Conservation (phyloP, 2,888 invertebrate species). For the Andrena haemorrhoa region DNA sequence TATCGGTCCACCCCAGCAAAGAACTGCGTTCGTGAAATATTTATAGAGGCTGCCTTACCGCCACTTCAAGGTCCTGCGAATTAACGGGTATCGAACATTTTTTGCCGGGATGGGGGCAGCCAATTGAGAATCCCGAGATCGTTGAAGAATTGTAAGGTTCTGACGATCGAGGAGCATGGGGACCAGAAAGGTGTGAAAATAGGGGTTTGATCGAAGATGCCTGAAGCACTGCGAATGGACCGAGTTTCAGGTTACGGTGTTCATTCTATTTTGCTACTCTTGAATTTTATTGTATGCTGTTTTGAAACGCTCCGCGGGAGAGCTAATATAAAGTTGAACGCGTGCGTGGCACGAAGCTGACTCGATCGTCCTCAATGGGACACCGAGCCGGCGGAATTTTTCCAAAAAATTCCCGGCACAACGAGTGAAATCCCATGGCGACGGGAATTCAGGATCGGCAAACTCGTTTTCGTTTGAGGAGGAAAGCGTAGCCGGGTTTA, state of each 20-base stretch:
- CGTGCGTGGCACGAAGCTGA: not conserved
- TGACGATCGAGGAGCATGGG: too few relatives aligned
- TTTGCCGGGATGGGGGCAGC: not conserved
- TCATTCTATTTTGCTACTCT: not conserved
- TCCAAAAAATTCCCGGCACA: constrained; percentile 14
- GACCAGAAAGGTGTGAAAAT: not conserved
- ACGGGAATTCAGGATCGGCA: constrained; percentile 58
- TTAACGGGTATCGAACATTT: constrained; percentile 52
- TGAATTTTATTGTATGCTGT: not conserved
- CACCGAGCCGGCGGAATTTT: constrained; percentile 8
- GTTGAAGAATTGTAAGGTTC: not conserved
- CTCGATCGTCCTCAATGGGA: not conserved
- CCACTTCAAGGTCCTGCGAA: constrained; percentile 46
- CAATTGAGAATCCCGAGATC: too few relatives aligned
- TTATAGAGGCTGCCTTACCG: constrained; percentile 72
- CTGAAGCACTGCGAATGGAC: not conserved
- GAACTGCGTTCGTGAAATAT: constrained; percentile 79
- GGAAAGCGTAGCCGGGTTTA: constrained; percentile 57
- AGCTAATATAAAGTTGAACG: not conserved
- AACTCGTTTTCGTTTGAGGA: constrained; percentile 63
- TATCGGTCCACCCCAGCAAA: constrained; percentile 40
- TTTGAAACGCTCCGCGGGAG: not conserved
- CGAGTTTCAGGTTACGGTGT: not conserved
- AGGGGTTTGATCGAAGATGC: not conserved
- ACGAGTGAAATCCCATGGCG: constrained; percentile 38